Evolutionary conservation across 2,797 vertebrate genomes (phyloP).

Genomic region (Aeoliscus strigatus): DNA sequence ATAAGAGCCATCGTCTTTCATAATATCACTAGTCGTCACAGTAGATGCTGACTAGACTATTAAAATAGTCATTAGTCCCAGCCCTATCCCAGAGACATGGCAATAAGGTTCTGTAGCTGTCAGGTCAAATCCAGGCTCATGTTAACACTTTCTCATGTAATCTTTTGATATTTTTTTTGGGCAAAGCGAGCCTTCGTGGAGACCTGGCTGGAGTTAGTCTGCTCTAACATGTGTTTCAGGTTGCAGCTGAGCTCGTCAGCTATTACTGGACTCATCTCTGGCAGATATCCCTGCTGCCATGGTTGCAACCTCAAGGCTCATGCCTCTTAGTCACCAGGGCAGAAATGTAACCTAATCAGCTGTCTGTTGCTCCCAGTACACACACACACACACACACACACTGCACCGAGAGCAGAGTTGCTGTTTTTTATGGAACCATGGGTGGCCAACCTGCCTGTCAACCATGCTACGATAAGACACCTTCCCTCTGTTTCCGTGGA

Average conservation of each 20-base stretch:
- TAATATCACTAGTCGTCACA: no score
- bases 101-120: no score
- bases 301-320: conserved; percentile 57
- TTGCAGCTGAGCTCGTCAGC: conserved; percentile 60
- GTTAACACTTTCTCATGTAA: no score
- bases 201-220: conserved; percentile 55
- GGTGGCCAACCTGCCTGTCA: conserved; percentile 7
- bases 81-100: no score
- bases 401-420: conserved; percentile 22
- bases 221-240: conserved; percentile 57
- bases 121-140: no score
- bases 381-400: conserved; percentile 17
- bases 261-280: conserved; percentile 65
- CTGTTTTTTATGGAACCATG: conserved; percentile 23
- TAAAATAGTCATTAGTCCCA: no score
- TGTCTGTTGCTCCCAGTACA: conserved; percentile 46
- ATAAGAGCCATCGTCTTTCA: no score
- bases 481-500: no score
- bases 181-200: conserved; percentile 19
- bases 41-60: no score
- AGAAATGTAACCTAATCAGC: conserved; percentile 70
- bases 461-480: conserved; percentile 1
- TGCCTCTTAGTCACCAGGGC: conserved; percentile 63
- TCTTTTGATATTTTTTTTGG: no score
- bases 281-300: conserved; percentile 61